Evolutionary conservation across 2,888 invertebrate species (phyloP).

Genomic region (Gari tellinella): DNA sequence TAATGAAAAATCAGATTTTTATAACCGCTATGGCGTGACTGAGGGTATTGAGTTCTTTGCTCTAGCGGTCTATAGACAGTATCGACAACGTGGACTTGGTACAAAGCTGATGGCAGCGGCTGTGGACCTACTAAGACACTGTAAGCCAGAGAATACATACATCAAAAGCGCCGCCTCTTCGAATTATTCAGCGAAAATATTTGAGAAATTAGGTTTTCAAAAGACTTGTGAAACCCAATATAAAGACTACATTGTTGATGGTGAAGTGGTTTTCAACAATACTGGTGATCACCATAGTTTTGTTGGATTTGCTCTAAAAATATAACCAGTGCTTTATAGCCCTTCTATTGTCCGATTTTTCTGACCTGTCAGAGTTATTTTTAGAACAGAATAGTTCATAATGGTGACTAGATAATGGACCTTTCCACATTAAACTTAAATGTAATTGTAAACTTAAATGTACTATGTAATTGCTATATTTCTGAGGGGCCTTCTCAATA

Average conservation of each 20-base stretch:
- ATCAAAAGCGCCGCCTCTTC: slow-evolving; percentile 30
- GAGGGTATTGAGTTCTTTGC: slow-evolving; percentile 27
- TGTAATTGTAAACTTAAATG: no score
- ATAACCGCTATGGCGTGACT: slow-evolving; percentile 19
- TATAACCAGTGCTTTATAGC: no score
- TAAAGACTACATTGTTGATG: slow-evolving; percentile 29
- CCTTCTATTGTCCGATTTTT: no score
- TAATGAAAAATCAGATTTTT: slow-evolving; percentile 9
- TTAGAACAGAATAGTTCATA: no score
- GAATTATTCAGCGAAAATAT: slow-evolving; percentile 30
- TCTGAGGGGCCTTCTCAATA: no score
- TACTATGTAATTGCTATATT: no score
- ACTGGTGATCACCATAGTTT: slow-evolving; percentile 16
- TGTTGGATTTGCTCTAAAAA: no score
- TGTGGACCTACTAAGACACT: slow-evolving; percentile 9
- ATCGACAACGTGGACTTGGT: slow-evolving; percentile 28
- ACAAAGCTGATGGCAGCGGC: slow-evolving; percentile 19
- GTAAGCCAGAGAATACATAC: slow-evolving; percentile 12
- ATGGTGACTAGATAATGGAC: no score
- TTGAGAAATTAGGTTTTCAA: slow-evolving; percentile 34
- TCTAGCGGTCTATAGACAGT: slow-evolving; percentile 23
- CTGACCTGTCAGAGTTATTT: no score
- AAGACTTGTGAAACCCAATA: slow-evolving; percentile 13
- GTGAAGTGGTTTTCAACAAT: slow-evolving; percentile 13
- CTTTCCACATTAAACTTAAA: no score